A percentile compares a stretch with the other conserved stretches of the same genome.
Conservation (phyloP, 2,888 invertebrate species). For the Dioctria linearis region DNA sequence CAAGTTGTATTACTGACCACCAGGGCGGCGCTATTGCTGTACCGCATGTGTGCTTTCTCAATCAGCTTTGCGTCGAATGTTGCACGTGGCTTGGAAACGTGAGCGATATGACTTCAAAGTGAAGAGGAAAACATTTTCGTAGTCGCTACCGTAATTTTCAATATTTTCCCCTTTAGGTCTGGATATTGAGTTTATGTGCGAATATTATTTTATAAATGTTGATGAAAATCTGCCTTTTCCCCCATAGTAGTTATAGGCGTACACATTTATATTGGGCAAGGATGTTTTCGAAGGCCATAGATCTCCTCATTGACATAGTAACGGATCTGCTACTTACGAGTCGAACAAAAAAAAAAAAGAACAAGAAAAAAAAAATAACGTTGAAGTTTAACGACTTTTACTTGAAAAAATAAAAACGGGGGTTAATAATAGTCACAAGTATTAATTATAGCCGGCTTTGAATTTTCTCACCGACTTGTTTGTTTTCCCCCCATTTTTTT, state of each 20-base stretch:
- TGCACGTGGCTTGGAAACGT: conserved; percentile 60
- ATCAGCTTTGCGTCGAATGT: conserved; percentile 33
- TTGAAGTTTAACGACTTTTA: too few species aligned
- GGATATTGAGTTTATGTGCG: conserved; percentile 13
- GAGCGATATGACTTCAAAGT: conserved; percentile 51
- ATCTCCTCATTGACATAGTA: too few species aligned
- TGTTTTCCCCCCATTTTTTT: background rate
- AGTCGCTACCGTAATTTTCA: too few species aligned
- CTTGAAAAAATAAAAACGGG: too few species aligned
- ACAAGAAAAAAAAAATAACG: too few species aligned
- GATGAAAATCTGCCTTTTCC: background rate
- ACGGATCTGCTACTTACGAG: too few species aligned
- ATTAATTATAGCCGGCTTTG: conserved; percentile 21
- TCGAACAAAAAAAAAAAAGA: too few species aligned
- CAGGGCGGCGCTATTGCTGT: conserved; percentile 41
- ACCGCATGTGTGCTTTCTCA: conserved; percentile 29
- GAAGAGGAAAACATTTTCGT: background rate
- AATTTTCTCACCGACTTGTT: background rate
- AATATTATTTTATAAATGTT: conserved; percentile 17
- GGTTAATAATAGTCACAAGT: background rate
- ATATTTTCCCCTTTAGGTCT: conserved; percentile 21
- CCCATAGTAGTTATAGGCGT: too few species aligned
- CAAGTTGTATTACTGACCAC: conserved; percentile 30
- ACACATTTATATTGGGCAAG: too few species aligned
- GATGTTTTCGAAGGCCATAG: too few species aligned